These are phyloP conservation scores for Porites lutea DNA, from an alignment of 64 coral and sea anemone species.

Conservation along the genomic window DNA sequence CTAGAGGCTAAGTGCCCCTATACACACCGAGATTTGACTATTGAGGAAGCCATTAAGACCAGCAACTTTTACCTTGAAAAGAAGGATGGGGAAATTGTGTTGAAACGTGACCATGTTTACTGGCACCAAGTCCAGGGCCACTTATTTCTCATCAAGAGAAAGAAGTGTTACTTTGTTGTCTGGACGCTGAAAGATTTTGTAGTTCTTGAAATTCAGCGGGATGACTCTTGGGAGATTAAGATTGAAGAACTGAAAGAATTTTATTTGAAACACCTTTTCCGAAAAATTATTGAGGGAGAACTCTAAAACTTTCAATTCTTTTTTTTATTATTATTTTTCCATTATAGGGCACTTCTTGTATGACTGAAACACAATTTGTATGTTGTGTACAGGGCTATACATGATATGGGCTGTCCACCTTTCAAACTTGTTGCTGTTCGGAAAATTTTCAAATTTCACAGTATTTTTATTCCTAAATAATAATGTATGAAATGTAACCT, in stretches of 20 bases:
- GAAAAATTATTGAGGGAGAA: conserved; percentile 5
- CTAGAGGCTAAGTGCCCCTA: conserved; percentile 50
- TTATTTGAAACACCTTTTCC: conserved; percentile 6
- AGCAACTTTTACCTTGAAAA: conserved; percentile 5
- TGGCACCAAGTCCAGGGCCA: conserved; percentile 57
- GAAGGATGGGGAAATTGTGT: conserved; percentile 7
- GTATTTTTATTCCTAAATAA: too few relatives aligned
- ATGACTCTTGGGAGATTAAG: conserved; percentile 6
- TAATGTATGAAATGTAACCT: too few relatives aligned
- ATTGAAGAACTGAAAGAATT: conserved; percentile 18
- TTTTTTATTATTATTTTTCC: neutral
- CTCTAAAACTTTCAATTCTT: neutral
- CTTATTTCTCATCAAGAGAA: conserved; percentile 20
- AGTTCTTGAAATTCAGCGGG: conserved; percentile 7
- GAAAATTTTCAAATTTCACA: too few relatives aligned
- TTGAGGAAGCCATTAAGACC: conserved; percentile 1
- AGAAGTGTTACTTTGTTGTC: conserved; percentile 55
- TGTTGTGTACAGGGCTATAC: too few relatives aligned
- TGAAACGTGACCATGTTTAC: conserved; percentile 32
- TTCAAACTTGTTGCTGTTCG: too few relatives aligned
- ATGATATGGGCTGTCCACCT: too few relatives aligned
- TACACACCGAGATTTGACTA: neutral
- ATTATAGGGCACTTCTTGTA: too few relatives aligned
- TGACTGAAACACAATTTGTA: too few relatives aligned
- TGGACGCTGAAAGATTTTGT: conserved; percentile 26